These are phyloP conservation scores for Phalacrocorax aristotelis DNA, from an alignment of 2,113 vertebrate species.

Conservation along the genomic window DNA sequence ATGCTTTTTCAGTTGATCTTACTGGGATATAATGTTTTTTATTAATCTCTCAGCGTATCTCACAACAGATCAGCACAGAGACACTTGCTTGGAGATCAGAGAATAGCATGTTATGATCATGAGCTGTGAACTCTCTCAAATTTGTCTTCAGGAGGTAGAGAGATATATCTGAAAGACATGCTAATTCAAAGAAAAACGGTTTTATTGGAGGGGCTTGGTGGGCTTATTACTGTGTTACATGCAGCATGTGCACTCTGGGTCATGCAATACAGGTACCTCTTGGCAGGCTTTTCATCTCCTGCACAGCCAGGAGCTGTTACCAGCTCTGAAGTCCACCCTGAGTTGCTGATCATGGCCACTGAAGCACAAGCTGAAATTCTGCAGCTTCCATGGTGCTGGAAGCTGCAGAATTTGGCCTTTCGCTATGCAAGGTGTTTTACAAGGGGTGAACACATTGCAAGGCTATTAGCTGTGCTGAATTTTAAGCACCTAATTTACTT, in stretches of 20 bases:
- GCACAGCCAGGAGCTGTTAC: not conserved
- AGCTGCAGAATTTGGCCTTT: not conserved
- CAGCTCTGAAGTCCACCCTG: not conserved
- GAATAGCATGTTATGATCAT: not conserved
- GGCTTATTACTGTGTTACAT: accelerated
- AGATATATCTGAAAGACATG: not conserved
- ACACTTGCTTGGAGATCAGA: not conserved
- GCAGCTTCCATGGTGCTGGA: not conserved
- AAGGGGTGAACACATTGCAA: not conserved
- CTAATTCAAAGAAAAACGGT: not conserved
- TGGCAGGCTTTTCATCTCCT: not conserved
- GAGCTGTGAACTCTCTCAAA: not conserved
- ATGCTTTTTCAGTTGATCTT: not conserved
- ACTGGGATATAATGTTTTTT: not conserved
- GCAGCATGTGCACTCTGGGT: not conserved
- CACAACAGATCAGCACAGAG: not conserved
- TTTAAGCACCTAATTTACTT: not conserved
- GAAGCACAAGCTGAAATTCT: not conserved
- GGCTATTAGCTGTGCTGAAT: not conserved
- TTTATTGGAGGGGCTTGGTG: not conserved
- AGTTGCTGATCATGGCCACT: not conserved
- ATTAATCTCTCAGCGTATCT: not conserved
- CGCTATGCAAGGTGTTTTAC: not conserved
- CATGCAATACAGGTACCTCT: not conserved
- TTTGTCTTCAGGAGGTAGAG: not conserved